A percentile compares a stretch with the other conserved stretches of the same genome.
phyloP scores from a whole-genome alignment of 92 coral and sea anemone genomes.

The Actinostola sp. region DNA sequence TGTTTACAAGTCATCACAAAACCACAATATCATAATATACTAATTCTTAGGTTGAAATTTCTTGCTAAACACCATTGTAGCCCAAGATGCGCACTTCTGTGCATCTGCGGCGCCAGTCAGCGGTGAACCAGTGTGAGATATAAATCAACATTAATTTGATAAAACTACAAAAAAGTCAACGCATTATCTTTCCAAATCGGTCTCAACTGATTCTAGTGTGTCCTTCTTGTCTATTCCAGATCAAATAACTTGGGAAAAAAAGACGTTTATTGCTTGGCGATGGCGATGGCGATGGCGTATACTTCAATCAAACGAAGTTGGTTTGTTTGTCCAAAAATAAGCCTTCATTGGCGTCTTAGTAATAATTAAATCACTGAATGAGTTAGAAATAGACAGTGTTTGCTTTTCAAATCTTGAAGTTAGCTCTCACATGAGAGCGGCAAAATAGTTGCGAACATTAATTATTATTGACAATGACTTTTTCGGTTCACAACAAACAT shows the following conservation, averaged over 20 bases:
- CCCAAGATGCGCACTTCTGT: too few species aligned
- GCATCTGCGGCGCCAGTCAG: too few species aligned
- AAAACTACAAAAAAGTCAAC: neutral
- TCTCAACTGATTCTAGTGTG: neutral
- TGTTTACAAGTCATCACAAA: too few species aligned
- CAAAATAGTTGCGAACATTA: neutral
- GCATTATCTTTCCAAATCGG: neutral
- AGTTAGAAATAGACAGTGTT: conserved; percentile 3
- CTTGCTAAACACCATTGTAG: too few species aligned
- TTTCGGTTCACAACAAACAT: neutral
- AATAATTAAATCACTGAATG: conserved; percentile 3
- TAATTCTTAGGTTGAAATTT: too few species aligned
- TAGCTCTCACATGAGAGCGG: neutral
- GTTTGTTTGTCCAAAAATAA: neutral
- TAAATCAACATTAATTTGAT: neutral
- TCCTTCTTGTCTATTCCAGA: neutral
- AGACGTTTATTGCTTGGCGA: neutral
- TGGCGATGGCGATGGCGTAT: neutral
- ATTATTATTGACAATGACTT: conserved; percentile 2
- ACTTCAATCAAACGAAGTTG: neutral
- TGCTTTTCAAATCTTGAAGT: neutral
- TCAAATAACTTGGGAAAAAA: conserved; percentile 1
- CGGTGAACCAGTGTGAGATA: neutral
- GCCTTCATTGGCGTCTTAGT: neutral
- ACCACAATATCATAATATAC: too few species aligned